Conservation (phyloP, 2,113 vertebrate species). For the Fukomys damarensis region DNA sequence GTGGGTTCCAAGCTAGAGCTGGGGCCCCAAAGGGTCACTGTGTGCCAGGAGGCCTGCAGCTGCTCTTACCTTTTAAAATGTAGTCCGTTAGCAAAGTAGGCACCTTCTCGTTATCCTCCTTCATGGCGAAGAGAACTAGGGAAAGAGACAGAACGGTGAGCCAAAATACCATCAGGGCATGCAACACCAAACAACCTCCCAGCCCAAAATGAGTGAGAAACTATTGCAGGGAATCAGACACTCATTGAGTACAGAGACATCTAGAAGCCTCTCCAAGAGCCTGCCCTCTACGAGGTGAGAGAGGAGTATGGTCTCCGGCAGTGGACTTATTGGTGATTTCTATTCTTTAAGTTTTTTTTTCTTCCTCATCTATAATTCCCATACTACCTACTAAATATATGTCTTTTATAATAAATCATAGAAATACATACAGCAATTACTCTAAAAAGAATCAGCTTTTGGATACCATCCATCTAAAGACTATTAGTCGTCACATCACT, state of each 20-base stretch:
- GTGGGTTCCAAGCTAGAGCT: rapidly evolving
- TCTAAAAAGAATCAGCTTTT: background rate
- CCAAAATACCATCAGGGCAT: background rate
- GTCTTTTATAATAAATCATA: slow-evolving; percentile 37
- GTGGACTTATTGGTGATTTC: background rate
- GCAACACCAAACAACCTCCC: background rate
- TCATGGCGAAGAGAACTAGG: slow-evolving; percentile 97
- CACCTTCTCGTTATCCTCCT: slow-evolving; percentile 99
- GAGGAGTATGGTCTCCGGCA: background rate
- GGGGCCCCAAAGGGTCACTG: background rate
- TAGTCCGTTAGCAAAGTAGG: slow-evolving; percentile 98
- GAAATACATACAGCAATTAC: background rate
- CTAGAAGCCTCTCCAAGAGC: background rate
- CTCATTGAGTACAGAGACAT: background rate
- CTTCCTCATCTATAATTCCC: slow-evolving; percentile 11
- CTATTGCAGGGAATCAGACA: background rate
- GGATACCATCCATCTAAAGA: background rate
- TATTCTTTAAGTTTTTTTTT: background rate
- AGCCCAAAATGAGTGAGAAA: background rate
- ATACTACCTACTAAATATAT: background rate
- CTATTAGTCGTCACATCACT: background rate
- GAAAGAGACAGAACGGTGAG: slow-evolving; percentile 9
- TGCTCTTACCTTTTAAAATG: slow-evolving; percentile 96
- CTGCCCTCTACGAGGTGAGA: background rate
- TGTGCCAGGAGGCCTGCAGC: background rate